Percentiles rank a stretch among this genome's conserved stretches.
These are phyloP conservation scores for Octopus sinensis DNA, from an alignment of 1,140 invertebrate genomes.

Conservation along the genomic window DNA sequence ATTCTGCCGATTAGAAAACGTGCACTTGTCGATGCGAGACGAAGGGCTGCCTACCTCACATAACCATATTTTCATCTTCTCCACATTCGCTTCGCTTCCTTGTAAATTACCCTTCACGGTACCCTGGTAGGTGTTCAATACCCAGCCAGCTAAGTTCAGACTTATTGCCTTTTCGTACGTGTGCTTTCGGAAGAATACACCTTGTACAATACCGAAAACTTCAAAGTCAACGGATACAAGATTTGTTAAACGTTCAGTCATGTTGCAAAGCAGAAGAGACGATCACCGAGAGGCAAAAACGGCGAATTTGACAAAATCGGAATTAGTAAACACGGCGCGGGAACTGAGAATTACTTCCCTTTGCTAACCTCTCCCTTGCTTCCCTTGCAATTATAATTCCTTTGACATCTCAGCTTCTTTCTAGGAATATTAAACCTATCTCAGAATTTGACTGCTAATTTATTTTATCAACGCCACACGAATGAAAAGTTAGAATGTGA, in stretches of 20 bases:
- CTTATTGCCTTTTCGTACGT: slow-evolving; percentile 69
- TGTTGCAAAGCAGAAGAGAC: too few species aligned
- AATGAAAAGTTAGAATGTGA: too few species aligned
- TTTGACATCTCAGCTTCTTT: too few species aligned
- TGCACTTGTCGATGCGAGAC: slow-evolving; percentile 30
- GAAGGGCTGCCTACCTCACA: slow-evolving; percentile 27
- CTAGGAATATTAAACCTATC: too few species aligned
- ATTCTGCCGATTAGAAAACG: slow-evolving; percentile 27
- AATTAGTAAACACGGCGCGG: too few species aligned
- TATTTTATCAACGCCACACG: too few species aligned
- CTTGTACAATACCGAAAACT: slow-evolving; percentile 55
- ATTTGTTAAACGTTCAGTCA: background rate
- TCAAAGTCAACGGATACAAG: slow-evolving; percentile 40
- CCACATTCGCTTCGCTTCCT: slow-evolving; percentile 60
- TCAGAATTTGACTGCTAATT: too few species aligned
- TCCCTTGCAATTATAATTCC: too few species aligned
- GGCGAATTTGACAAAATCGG: too few species aligned
- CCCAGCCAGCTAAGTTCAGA: slow-evolving; percentile 71
- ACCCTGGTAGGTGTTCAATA: slow-evolving; percentile 69
- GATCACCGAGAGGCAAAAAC: too few species aligned
- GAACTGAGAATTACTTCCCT: too few species aligned
- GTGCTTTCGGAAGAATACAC: slow-evolving; percentile 57
- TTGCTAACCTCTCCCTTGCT: too few species aligned
- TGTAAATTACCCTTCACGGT: slow-evolving; percentile 72
- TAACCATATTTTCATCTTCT: slow-evolving; percentile 33